Percentiles rank a stretch among this genome's conserved stretches.
phyloP scores from a whole-genome alignment of 2,797 vertebrate species.

The Anguilla megastoma region DNA sequence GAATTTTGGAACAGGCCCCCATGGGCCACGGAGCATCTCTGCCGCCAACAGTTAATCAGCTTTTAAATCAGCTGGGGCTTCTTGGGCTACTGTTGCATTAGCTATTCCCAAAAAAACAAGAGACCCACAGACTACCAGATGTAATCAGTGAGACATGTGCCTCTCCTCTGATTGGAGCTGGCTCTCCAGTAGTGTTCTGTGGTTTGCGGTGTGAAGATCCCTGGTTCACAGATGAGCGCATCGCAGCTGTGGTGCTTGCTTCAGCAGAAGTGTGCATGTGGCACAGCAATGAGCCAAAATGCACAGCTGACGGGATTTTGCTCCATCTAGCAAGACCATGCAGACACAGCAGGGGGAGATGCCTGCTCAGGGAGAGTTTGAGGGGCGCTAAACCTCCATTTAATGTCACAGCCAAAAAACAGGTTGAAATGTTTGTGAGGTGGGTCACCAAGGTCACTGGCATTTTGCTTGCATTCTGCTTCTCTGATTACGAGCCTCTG shows the following conservation, averaged over 20 bases:
- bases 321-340: background rate
- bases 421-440: background rate
- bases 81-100: background rate
- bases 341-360: background rate
- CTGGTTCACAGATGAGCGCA: background rate
- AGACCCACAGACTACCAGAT: background rate
- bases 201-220: background rate
- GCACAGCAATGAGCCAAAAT: background rate
- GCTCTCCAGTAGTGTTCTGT: background rate
- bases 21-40: background rate
- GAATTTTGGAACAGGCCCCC: background rate
- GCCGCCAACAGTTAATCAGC: background rate
- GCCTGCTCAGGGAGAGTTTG: background rate
- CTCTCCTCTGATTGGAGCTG: background rate
- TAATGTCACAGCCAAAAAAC: background rate
- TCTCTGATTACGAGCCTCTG: background rate
- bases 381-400: background rate
- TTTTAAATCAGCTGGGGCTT: background rate
- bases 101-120: background rate
- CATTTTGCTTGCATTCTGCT: background rate
- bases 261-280: background rate
- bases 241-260: background rate
- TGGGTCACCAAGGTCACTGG: background rate
- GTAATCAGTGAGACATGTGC: background rate
- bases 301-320: background rate